Base-by-base conservation (phyloP, 2,888 invertebrate species). In the Xestia xanthographa region DNA sequence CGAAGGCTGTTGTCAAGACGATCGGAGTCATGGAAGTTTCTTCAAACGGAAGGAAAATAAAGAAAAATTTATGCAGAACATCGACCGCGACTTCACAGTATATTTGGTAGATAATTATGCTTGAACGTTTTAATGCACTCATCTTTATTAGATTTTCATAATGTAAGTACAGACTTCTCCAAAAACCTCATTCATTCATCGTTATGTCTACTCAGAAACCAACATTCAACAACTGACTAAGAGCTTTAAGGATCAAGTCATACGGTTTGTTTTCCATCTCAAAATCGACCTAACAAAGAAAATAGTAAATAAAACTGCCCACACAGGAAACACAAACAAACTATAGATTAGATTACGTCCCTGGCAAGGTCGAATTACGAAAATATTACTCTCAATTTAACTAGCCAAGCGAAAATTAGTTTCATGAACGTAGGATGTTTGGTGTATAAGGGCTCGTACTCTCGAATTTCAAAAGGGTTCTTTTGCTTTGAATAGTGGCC, bases 401-500 rank as follows among this genome's bases (percentile, higher is more conserved):
- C 29, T 53, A 75, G 83, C 62, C 58, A 73, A 53, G 14, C 62
- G 5, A 80, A 77, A 73, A 56, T 75, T 56, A 66, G 29, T 58
- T 66, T 34, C 56, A 14, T 4, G 12, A 41, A n/a, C 1, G 34
- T 43, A 22, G n/a, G 11, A 48, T 12, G 12, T 56, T 72, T 29
- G 1, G 14, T 29, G 29, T 72, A 62, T 48, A 70, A 58, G 48
- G 50, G 60, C 29, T 58, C 34, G 65, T 79, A 86, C 79, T 74
- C 74, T 65, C 73, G 65, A 4, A 53, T 72, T 71, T 82, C 67
- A 71, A 82, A 85, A 85, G 68, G 70, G 48, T 56, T 67, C 5
- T 74, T 74, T 75, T 76, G 53, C 71, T 85, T 83, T 86, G 69
- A 73, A 77, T 29, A 68, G 63, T 56, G 60, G 48, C 11, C 20